A percentile compares a stretch with the other conserved stretches of the same genome.
phyloP scores from a whole-genome alignment of 2,113 vertebrate genomes.

The Himantopus leucocephalus region DNA sequence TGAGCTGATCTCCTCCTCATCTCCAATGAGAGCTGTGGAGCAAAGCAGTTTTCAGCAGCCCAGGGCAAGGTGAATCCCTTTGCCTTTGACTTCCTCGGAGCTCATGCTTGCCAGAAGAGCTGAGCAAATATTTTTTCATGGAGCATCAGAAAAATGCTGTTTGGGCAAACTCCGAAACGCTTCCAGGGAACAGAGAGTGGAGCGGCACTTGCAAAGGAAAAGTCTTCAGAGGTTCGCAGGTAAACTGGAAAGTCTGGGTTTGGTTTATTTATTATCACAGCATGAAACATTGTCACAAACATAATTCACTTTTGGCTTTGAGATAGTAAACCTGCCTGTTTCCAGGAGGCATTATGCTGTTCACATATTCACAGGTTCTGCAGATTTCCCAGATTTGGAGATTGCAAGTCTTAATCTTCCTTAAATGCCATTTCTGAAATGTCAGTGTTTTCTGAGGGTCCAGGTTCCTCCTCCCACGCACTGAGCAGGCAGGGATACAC shows the following conservation, averaged over 20 bases:
- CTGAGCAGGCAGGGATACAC: not conserved
- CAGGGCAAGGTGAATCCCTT: constrained; percentile 55
- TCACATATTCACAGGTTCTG: not conserved
- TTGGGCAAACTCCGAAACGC: not conserved
- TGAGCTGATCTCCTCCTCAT: not conserved
- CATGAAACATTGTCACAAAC: not conserved
- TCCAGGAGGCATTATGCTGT: not conserved
- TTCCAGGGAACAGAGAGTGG: not conserved
- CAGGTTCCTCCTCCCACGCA: not conserved
- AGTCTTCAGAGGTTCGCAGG: not conserved
- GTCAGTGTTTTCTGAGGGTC: not conserved
- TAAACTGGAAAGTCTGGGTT: not conserved
- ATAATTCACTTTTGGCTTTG: not conserved
- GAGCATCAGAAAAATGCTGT: not conserved
- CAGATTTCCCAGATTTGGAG: not conserved
- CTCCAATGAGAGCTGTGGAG: constrained; percentile 4
- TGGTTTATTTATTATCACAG: not conserved
- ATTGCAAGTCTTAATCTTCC: not conserved
- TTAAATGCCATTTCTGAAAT: not conserved
- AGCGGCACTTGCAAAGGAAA: not conserved
- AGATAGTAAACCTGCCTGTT: not conserved
- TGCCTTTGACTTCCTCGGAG: not conserved
- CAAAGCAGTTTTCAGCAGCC: constrained; percentile 42
- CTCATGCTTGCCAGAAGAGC: constrained; percentile 32
- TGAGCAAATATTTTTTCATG: constrained; percentile 51